Evolutionary conservation across 2,113 vertebrate species (phyloP).

Genomic region (Stegostoma tigrinum): DNA sequence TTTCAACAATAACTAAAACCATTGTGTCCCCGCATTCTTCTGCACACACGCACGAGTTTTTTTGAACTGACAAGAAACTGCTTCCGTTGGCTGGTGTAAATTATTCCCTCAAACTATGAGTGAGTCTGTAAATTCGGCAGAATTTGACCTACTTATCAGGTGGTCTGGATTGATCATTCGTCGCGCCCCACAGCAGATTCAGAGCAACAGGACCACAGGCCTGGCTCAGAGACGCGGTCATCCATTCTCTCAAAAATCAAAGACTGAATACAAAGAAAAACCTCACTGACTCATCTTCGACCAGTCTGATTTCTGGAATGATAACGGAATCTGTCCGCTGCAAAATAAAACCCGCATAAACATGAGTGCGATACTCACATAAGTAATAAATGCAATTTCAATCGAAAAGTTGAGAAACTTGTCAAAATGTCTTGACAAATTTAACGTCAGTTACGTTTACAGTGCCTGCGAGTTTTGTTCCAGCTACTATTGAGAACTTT

Average conservation of each 20-base stretch:
- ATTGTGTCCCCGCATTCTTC: neutral
- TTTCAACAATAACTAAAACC: neutral
- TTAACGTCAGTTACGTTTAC: neutral
- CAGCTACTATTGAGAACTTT: neutral
- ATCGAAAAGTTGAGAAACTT: neutral
- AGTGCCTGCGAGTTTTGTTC: too few species aligned
- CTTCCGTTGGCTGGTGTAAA: too few species aligned
- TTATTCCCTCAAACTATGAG: neutral
- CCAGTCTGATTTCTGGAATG: neutral
- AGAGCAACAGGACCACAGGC: neutral
- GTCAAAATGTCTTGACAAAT: neutral
- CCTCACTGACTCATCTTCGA: neutral
- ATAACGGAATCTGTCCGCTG: neutral
- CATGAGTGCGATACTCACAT: neutral
- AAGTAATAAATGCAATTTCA: neutral
- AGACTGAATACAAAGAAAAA: too few species aligned
- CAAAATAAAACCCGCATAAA: neutral
- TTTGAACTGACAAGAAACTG: neutral
- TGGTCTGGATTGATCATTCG: neutral
- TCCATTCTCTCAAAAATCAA: neutral
- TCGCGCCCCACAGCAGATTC: neutral
- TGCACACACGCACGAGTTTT: neutral
- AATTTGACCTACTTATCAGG: neutral
- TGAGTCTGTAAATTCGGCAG: neutral
- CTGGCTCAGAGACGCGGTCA: neutral